Evolutionary conservation across 1,140 invertebrate genomes (phyloP).

Genomic region (Diorhabda sublineata): DNA sequence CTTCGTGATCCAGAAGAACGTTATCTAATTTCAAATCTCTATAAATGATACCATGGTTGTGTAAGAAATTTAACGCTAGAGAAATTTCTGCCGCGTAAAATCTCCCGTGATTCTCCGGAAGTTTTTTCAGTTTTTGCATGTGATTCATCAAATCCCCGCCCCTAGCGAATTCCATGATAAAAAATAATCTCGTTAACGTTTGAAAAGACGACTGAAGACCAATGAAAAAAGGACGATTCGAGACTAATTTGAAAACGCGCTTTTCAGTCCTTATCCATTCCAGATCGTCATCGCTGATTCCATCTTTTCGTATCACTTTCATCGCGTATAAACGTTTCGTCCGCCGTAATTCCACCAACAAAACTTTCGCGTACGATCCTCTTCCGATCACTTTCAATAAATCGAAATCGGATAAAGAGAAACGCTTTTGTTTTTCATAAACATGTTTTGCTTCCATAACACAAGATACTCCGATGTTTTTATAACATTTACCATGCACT

Average conservation of each 20-base stretch:
- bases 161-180: conserved; percentile 98
- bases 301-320: conserved; percentile 99
- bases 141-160: conserved; percentile 99
- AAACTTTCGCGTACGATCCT: conserved; percentile 87
- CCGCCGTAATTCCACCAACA: conserved; percentile 95
- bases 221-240: conserved; percentile 98
- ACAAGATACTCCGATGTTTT: too few species aligned
- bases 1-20: too few species aligned
- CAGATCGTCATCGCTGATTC: conserved; percentile 98
- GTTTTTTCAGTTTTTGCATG: conserved; percentile 97
- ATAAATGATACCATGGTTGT: conserved; percentile 96
- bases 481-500: too few species aligned
- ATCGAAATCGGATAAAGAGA: too few species aligned
- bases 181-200: conserved; percentile 88
- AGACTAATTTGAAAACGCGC: conserved; percentile 99
- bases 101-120: conserved; percentile 70
- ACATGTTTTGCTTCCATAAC: too few species aligned
- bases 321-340: conserved; percentile 98
- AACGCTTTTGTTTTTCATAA: too few species aligned
- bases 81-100: conserved; percentile 99
- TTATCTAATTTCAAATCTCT: conserved; percentile 42
- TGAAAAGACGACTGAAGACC: conserved; percentile 99
- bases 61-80: conserved; percentile 95
- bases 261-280: conserved; percentile 99
- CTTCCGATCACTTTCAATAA: too few species aligned